Percentiles rank a stretch among this genome's conserved stretches.
Conservation (phyloP, 1,140 invertebrate species). For the Drosophila mauritiana region DNA sequence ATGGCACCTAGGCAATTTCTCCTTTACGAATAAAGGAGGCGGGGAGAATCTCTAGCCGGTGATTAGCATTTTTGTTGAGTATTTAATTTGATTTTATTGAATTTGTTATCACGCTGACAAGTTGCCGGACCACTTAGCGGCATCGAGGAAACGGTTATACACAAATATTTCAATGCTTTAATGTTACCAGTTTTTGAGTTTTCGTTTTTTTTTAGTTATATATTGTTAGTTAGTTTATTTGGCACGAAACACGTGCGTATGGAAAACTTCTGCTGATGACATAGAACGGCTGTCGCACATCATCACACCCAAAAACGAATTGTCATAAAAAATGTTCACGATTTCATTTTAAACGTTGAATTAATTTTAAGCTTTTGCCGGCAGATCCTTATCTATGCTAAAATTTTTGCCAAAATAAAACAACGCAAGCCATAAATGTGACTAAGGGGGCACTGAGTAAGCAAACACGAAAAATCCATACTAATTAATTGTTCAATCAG, state of each 20-base stretch:
- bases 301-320: conserved; percentile 43
- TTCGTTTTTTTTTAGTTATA: background rate
- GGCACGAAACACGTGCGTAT: conserved; percentile 23
- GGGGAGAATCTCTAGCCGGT: conserved; percentile 25
- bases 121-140: conserved; percentile 76
- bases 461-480: conserved; percentile 48
- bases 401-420: conserved; percentile 46
- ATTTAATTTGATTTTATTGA: conserved; percentile 82
- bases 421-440: conserved; percentile 47
- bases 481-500: conserved; percentile 80
- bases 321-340: conserved; percentile 57
- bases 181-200: conserved; percentile 53
- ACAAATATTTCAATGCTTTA: conserved; percentile 43
- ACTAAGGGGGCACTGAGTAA: conserved; percentile 37
- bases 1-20: conserved; percentile 26
- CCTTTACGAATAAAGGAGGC: conserved; percentile 7
- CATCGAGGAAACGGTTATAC: conserved; percentile 44
- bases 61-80: conserved; percentile 81
- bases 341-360: conserved; percentile 69
- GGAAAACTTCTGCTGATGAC: conserved; percentile 55
- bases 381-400: conserved; percentile 74
- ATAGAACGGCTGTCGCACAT: conserved; percentile 56
- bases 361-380: conserved; percentile 58
- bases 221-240: background rate
- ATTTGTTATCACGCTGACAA: conserved; percentile 77